These are phyloP conservation scores for Rhea americana DNA, from an alignment of 2,113 vertebrate genomes.

Conservation along the genomic window DNA sequence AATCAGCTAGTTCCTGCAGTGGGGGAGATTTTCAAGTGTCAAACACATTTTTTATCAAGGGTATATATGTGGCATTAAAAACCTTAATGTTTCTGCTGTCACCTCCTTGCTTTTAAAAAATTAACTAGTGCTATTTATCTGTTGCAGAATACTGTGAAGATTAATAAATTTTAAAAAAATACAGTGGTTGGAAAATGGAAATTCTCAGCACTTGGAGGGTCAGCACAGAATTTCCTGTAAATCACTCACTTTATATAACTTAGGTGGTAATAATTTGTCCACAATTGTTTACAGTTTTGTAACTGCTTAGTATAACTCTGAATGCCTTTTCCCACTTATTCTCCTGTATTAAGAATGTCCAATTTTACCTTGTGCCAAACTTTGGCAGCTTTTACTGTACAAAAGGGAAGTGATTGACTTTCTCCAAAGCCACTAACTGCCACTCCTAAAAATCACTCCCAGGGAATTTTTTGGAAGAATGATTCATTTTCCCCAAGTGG, in stretches of 20 bases:
- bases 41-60: background rate
- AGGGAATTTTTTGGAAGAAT: constrained; percentile 20
- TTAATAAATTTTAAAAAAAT: background rate
- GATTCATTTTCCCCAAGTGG: constrained; percentile 44
- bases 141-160: background rate
- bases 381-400: background rate
- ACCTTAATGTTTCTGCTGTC: background rate
- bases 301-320: background rate
- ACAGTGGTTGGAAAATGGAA: background rate
- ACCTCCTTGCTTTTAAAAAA: background rate
- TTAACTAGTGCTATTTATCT: background rate
- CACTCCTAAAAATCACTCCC: constrained; percentile 31
- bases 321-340: background rate
- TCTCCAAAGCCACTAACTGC: constrained; percentile 28
- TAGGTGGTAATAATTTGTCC: background rate
- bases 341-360: background rate
- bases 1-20: background rate
- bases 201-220: background rate
- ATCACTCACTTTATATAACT: background rate
- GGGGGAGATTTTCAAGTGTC: background rate
- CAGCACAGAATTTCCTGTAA: background rate
- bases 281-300: background rate
- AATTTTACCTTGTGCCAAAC: background rate
- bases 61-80: background rate
- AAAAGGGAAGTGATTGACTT: constrained; percentile 44